Conservation (phyloP, 2,113 vertebrate genomes). For the Brachionichthys hirsutus region DNA sequence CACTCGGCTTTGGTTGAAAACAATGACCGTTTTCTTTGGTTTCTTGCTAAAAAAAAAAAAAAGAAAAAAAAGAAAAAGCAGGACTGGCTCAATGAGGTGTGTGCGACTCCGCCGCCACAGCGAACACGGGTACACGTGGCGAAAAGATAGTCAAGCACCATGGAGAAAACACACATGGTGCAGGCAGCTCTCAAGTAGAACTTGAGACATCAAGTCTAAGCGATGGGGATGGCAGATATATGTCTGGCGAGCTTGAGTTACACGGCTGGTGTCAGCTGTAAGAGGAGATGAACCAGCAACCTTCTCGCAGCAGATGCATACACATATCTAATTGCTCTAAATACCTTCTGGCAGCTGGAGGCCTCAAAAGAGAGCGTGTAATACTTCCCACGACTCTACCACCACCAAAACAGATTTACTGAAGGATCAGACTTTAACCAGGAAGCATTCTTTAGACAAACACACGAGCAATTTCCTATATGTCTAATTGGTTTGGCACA, state of each 20-base stretch:
- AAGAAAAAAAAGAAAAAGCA: too few species aligned
- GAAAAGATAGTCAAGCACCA: conserved; percentile 33
- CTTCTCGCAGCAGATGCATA: conserved; percentile 37
- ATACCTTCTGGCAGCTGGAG: conserved; percentile 22
- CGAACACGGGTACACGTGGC: conserved; percentile 19
- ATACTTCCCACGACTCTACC: conserved; percentile 8
- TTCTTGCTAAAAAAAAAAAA: conserved; percentile 28
- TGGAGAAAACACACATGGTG: conserved; percentile 31
- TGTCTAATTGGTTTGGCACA: conserved; percentile 43
- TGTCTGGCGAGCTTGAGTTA: conserved; percentile 33
- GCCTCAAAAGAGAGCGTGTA: conserved; percentile 32
- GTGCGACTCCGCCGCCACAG: conserved; percentile 27
- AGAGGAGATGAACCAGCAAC: conserved; percentile 61
- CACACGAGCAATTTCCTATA: conserved; percentile 23
- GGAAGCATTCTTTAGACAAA: conserved; percentile 24
- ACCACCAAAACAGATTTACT: too few species aligned
- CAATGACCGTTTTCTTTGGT: conserved; percentile 60
- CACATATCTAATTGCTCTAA: conserved; percentile 15
- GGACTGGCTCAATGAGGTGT: conserved; percentile 42
- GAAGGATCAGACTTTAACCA: conserved; percentile 17
- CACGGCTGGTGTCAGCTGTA: conserved; percentile 61
- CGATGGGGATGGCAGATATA: conserved; percentile 43
- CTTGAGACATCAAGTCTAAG: conserved; percentile 34
- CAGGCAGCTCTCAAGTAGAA: conserved; percentile 31
- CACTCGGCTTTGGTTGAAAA: conserved; percentile 46